Conservation (phyloP, 2,113 vertebrate genomes). For the Paedocypris sp. region DNA sequence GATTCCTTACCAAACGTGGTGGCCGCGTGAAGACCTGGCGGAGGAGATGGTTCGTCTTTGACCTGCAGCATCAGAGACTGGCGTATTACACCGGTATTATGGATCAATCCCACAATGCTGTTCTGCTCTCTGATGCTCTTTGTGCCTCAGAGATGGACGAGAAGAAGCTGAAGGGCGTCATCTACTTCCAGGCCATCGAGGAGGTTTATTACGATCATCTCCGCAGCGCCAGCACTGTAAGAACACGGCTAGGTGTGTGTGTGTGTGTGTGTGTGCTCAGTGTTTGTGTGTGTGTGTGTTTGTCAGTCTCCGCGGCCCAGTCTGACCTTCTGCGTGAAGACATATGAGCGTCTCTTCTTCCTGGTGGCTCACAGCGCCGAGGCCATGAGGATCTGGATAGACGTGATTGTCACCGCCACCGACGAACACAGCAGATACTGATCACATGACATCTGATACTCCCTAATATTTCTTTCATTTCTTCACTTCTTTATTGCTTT, state of each 20-base stretch:
- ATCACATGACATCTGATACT: slow-evolving; percentile 24
- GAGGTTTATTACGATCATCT: slow-evolving; percentile 96
- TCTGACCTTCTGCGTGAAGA: slow-evolving; percentile 85
- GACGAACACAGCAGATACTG: slow-evolving; percentile 75
- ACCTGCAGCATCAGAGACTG: slow-evolving; percentile 69
- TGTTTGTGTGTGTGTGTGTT: background rate
- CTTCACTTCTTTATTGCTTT: too few species aligned
- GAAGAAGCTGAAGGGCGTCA: slow-evolving; percentile 89
- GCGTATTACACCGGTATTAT: slow-evolving; percentile 79
- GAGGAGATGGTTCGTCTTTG: slow-evolving; percentile 85
- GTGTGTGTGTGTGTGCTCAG: too few species aligned
- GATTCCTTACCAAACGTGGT: slow-evolving; percentile 78
- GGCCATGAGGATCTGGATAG: slow-evolving; percentile 89
- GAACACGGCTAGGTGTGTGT: too few species aligned
- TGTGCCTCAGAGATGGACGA: slow-evolving; percentile 77
- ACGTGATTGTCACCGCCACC: slow-evolving; percentile 78
- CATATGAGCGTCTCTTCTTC: slow-evolving; percentile 82
- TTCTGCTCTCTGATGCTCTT: background rate
- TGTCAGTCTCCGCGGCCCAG: slow-evolving; percentile 72
- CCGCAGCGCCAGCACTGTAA: slow-evolving; percentile 79
- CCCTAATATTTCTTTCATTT: too few species aligned
- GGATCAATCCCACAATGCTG: too few species aligned
- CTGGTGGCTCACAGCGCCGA: slow-evolving; percentile 73
- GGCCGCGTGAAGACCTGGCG: slow-evolving; percentile 85
- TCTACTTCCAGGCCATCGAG: slow-evolving; percentile 96